A percentile compares a stretch with the other conserved stretches of the same genome.
phyloP scores from a whole-genome alignment of 2,888 invertebrate genomes.

The Erebia ligea region DNA sequence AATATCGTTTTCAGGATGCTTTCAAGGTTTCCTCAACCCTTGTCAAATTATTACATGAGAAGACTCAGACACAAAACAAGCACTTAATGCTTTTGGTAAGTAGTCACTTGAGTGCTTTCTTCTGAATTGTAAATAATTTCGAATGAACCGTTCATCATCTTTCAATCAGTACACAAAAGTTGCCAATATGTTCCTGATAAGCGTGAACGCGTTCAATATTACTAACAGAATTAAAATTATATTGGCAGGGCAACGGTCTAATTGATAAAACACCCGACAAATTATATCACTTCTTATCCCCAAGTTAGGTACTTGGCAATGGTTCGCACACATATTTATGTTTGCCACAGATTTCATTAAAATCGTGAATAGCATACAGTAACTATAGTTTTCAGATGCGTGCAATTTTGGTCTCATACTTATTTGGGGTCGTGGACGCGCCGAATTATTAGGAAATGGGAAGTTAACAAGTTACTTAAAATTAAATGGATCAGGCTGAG shows the following conservation, averaged over 20 bases:
- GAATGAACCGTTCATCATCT: background rate
- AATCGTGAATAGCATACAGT: background rate
- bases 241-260: background rate
- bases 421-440: no score
- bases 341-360: background rate
- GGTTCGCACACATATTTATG: background rate
- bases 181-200: background rate
- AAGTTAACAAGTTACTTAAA: no score
- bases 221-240: background rate
- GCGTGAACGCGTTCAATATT: background rate
- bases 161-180: background rate
- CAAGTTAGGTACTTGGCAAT: background rate
- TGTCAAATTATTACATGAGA: background rate
- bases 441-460: no score
- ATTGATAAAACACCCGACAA: slow-evolving; percentile 6
- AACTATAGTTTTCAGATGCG: background rate
- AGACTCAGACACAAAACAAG: background rate
- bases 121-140: background rate
- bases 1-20: slow-evolving; percentile 5
- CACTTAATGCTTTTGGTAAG: background rate
- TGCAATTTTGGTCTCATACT: background rate
- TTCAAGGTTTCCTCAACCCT: slow-evolving; percentile 6
- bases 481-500: no score
- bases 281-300: slow-evolving; percentile 1
- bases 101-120: background rate